Conservation (phyloP, 1,140 invertebrate species). For the Drosophila tropicalis region DNA sequence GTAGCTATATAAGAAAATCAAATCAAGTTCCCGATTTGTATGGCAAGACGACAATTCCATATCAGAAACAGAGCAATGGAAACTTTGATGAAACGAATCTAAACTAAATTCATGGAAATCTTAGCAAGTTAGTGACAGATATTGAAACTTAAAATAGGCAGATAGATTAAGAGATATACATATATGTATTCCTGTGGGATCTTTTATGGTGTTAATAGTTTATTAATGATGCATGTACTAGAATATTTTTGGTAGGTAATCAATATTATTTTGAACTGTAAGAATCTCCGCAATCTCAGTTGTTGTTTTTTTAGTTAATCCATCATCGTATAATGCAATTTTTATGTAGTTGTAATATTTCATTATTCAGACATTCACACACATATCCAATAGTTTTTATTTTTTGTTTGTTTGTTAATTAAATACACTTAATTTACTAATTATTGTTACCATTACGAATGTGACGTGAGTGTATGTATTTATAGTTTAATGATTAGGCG, state of each 20-base stretch:
- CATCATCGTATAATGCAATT: slow-evolving; percentile 57
- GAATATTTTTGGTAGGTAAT: not conserved
- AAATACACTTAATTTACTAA: slow-evolving; percentile 72
- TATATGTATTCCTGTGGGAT: not conserved
- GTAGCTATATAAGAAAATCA: no score
- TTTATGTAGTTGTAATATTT: slow-evolving; percentile 52
- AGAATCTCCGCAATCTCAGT: slow-evolving; percentile 2
- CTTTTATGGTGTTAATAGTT: not conserved
- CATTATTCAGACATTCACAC: slow-evolving; percentile 63
- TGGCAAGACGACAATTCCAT: no score
- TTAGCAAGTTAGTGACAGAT: no score
- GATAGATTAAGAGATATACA: not conserved
- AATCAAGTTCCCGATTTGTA: no score
- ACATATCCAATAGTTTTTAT: slow-evolving; percentile 36
- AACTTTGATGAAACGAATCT: no score
- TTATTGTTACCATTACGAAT: slow-evolving; percentile 82
- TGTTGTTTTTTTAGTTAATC: slow-evolving; percentile 16
- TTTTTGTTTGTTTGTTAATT: slow-evolving; percentile 54
- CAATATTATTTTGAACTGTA: not conserved
- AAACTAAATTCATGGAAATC: no score
- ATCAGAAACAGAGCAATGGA: no score
- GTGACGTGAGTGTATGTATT: slow-evolving; percentile 57
- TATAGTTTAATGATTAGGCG: slow-evolving; percentile 23
- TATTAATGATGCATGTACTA: not conserved
- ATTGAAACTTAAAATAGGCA: not conserved